Conservation (phyloP, 2,797 vertebrate species). For the Acrocephalus scirpaceus region DNA sequence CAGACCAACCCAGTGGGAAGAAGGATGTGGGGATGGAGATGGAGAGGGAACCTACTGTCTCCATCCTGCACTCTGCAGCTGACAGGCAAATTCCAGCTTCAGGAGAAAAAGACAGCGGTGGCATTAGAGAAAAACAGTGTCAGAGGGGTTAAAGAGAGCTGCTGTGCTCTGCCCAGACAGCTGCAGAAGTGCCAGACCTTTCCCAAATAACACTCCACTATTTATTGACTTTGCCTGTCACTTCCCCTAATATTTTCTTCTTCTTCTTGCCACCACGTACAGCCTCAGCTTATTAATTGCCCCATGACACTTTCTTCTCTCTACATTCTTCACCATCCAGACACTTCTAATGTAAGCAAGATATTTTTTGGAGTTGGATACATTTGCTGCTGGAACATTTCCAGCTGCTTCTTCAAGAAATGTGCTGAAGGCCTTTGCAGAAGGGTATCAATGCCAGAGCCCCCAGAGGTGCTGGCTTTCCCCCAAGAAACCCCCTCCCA, state of each 20-base stretch:
- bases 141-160: background rate
- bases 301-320: background rate
- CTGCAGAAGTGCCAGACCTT: background rate
- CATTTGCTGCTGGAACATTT: background rate
- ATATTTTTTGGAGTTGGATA: background rate
- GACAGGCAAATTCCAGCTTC: fast-evolving
- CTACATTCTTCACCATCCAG: background rate
- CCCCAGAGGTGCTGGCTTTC: fast-evolving
- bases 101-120: background rate
- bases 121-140: background rate
- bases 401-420: background rate
- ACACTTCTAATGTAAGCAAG: background rate
- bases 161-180: background rate
- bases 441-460: background rate
- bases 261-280: background rate
- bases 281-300: background rate
- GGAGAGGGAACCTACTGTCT: background rate
- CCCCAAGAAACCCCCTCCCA: background rate
- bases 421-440: fast-evolving
- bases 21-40: background rate
- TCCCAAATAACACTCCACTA: background rate
- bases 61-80: background rate
- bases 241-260: background rate
- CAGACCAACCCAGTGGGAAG: background rate
- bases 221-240: background rate